These are phyloP conservation scores for Leptura quadrifasciata DNA, from an alignment of 2,888 invertebrate genomes.

Conservation along the genomic window DNA sequence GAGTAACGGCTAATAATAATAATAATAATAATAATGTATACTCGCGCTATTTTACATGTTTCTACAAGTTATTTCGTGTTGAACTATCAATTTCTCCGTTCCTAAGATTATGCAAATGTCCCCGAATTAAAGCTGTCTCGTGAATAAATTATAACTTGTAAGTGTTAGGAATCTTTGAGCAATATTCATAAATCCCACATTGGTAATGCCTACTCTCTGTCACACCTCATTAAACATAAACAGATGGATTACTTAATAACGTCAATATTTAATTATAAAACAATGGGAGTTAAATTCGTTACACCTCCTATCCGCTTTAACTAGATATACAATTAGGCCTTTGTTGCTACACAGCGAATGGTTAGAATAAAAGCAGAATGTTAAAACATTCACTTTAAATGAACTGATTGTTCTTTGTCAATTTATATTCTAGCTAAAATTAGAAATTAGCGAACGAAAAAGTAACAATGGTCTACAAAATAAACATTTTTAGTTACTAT, in stretches of 20 bases:
- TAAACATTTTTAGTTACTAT: too few species aligned
- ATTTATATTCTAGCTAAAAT: too few species aligned
- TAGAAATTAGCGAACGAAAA: too few species aligned
- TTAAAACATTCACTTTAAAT: neutral
- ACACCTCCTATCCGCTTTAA: constrained; percentile 14
- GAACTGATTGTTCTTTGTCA: neutral
- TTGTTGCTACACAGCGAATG: constrained; percentile 6
- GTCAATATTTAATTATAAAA: constrained; percentile 28
- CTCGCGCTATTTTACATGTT: neutral
- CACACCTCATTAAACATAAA: constrained; percentile 21
- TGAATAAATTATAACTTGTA: neutral
- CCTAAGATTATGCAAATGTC: constrained; percentile 4
- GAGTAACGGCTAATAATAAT: too few species aligned
- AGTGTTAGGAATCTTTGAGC: constrained; percentile 9
- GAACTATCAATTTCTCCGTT: neutral
- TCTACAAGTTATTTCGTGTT: neutral
- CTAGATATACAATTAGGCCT: neutral
- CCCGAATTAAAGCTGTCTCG: neutral
- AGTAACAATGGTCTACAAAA: too few species aligned
- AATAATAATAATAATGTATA: too few species aligned
- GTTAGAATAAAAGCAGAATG: neutral
- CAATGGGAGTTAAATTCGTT: constrained; percentile 17
- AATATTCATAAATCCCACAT: constrained; percentile 28
- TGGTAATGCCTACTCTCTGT: constrained; percentile 16
- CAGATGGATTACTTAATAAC: constrained; percentile 28